Evolutionary conservation across 2,797 vertebrate genomes (phyloP), one percentile per base, ranked within the genome.

Genomic region (Muscicapa striata): DNA sequence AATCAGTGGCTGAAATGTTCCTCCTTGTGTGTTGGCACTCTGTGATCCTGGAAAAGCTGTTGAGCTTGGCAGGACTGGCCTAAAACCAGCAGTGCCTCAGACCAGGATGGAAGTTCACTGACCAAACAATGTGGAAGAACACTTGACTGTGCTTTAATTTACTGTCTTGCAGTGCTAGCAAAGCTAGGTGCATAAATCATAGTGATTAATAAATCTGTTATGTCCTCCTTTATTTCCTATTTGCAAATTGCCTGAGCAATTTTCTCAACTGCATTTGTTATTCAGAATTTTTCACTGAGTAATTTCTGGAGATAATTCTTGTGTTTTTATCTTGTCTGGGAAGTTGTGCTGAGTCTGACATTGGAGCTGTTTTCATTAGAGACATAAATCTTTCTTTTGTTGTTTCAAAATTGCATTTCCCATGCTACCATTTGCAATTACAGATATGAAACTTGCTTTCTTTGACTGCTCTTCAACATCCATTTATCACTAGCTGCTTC

Each of bases 301-400:
- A 69, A 63, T 87, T 94, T 92, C 63, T 93, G 74, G 55, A 93
- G 81, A 94, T 66, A 89, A 59, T 79, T 93, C 87, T 87, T 90
- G 48, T 63, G 11, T 84, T 93, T 96, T 95, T 94, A 82, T 95
- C 95, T 95, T 87, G 90, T 92, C 92, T 90, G 88, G 64, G 81
- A 94, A 93, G 64, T 82, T 87, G 54, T 67, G 77, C 59, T 93
- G 90, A 74, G 86, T 90, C 80, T 97, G 92, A 92, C 78, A 87
- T 70, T 73, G 72, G 74, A 90, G 61, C 49, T 96, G 81, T 94
- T 97, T 93, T 92, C 32, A 34, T 94, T 84, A 90, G 84, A 87
- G 84, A 74, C 81, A 92, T 87, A 89, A 90, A 95, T 95, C 84
- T 92, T 89, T 32, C 84, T 70, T 92, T 58, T 82, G 73, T 92